Evolutionary conservation across 2,113 vertebrate genomes (phyloP).

Genomic region (human): DNA sequence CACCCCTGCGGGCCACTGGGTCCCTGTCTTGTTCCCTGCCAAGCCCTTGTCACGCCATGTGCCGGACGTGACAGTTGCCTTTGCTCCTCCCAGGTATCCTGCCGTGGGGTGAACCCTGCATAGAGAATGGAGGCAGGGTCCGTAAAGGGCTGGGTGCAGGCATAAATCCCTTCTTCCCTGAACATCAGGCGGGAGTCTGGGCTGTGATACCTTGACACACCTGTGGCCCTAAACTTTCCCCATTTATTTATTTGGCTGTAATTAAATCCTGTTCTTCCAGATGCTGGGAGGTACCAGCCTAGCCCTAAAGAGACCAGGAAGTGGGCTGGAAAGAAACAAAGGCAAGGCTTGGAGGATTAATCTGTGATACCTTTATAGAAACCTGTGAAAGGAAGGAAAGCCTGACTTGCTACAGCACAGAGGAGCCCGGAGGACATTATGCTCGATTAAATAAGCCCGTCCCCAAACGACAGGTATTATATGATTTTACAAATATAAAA

Average conservation of each 20-base stretch:
- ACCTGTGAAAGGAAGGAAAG: no score
- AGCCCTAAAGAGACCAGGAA: neutral
- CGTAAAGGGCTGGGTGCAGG: rapidly evolving
- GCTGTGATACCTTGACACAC: rapidly evolving
- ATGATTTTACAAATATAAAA: rapidly evolving
- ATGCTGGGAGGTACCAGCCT: neutral
- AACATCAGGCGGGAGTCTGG: neutral
- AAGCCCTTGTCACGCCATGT: rapidly evolving
- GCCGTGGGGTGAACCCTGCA: rapidly evolving
- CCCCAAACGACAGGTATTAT: neutral
- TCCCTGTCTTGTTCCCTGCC: no score
- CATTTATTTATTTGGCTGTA: neutral
- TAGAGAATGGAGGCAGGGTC: rapidly evolving
- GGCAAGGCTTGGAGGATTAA: neutral
- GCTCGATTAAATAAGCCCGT: rapidly evolving
- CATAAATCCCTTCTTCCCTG: neutral
- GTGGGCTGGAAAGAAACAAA: neutral
- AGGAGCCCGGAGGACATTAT: rapidly evolving
- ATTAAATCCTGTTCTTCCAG: neutral
- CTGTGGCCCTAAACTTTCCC: rapidly evolving
- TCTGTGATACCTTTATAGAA: rapidly evolving
- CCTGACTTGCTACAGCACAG: rapidly evolving
- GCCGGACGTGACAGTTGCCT: rapidly evolving
- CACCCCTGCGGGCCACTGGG: rapidly evolving
- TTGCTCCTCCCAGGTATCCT: rapidly evolving